phyloP scores from a whole-genome alignment of 2,888 invertebrate species.

The Halocaridina rubra region DNA sequence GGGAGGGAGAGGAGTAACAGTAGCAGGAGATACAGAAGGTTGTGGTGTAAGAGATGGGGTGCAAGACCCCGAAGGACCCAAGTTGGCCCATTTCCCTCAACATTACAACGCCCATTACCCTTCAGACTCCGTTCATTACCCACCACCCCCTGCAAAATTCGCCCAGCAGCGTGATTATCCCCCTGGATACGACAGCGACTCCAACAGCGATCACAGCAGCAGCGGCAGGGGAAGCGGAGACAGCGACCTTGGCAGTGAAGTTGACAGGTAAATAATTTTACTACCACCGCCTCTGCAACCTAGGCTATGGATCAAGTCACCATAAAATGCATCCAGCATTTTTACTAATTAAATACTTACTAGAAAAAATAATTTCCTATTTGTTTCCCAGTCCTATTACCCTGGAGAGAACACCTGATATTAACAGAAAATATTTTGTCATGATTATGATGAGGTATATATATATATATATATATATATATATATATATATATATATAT shows the following conservation, averaged over 20 bases:
- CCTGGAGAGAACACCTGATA: no score
- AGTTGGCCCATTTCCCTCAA: neutral
- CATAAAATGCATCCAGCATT: no score
- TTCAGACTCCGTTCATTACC: neutral
- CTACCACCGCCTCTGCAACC: no score
- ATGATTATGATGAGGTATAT: neutral
- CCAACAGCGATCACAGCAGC: conserved; percentile 50
- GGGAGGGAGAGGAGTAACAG: neutral
- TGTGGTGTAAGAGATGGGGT: neutral
- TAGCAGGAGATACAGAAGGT: neutral
- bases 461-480: neutral
- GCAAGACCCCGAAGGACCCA: neutral
- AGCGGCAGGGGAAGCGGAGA: conserved; percentile 49
- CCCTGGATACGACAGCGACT: conserved; percentile 31
- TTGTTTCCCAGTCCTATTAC: no score
- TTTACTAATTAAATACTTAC: no score
- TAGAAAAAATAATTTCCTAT: no score
- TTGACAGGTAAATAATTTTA: conserved; percentile 20
- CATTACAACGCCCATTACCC: conserved; percentile 10
- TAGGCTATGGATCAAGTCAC: no score
- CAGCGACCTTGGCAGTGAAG: conserved; percentile 51
- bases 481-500: neutral
- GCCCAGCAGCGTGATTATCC: conserved; percentile 10
- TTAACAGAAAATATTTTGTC: neutral
- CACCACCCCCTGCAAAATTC: neutral